Evolutionary conservation across 2,797 vertebrate species (phyloP).

Genomic region (Bucorvus abyssinicus): DNA sequence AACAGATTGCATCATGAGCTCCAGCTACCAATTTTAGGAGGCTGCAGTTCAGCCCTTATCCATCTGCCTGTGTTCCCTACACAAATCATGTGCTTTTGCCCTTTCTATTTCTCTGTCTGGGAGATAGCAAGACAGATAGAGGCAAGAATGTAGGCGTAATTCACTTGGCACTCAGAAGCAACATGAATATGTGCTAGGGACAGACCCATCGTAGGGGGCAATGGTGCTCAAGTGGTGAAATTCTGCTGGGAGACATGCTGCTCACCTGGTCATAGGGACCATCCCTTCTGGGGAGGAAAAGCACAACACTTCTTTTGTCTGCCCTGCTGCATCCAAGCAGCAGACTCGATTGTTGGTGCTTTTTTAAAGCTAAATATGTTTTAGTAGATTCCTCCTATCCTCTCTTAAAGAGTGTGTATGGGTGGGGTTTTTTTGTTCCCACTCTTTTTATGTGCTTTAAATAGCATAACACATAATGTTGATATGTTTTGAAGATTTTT

Average conservation of each 20-base stretch:
- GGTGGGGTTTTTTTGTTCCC: neutral
- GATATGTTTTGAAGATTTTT: neutral
- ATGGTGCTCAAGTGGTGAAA: neutral
- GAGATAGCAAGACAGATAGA: neutral
- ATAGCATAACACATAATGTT: neutral
- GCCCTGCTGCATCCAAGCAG: neutral
- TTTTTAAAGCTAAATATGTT: neutral
- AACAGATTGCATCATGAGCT: conserved; percentile 28
- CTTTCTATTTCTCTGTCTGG: neutral
- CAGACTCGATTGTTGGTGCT: neutral
- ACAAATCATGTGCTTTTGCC: neutral
- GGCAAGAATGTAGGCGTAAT: neutral
- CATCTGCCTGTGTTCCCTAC: neutral
- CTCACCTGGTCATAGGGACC: accelerated
- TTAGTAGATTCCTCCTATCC: neutral
- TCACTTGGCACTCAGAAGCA: neutral
- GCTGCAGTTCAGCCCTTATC: neutral
- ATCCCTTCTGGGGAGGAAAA: neutral
- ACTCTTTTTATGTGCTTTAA: neutral
- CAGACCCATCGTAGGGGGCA: accelerated
- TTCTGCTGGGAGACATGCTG: neutral
- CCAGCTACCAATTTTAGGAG: neutral
- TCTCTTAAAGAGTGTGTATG: neutral
- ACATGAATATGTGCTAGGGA: neutral
- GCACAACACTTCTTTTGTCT: neutral